Evolutionary conservation across 1,140 invertebrate genomes (phyloP), one percentile per base, ranked within the genome.

Genomic region (Gerris buenoi): DNA sequence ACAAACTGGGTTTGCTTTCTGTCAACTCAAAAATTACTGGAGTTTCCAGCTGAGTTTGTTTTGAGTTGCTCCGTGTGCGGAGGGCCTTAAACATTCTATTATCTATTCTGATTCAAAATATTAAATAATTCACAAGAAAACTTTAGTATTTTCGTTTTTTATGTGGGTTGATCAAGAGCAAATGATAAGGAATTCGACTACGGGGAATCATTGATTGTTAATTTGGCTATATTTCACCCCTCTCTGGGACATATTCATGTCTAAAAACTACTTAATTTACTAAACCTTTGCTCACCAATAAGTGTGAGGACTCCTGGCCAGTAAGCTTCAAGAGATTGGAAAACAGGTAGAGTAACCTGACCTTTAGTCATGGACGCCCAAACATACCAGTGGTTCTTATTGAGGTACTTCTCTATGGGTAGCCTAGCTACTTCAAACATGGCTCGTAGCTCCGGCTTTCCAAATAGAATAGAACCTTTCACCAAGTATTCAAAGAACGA

Each of bases 401-500:
- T 88, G 73, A 98, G 79, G 74, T 98, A 90, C 23, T 72, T 72
- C 73, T 91, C 88, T 58, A 98, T 95, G 0, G 90, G 82, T 46
- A 81, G 77, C 67, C 87, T 84, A 10, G 88, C 89, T 73, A 92
- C 90, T 71, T 88, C 82, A 72, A 98, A 98, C 83, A 97, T 93
- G 25, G 89, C 85, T 79, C 97, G 86, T 27, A 99, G 77, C 74
- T 94, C 86, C 1, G 96, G 94, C 68, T 88, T 83, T 74, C 89
- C 86, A 5, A 91, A 79, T 25, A 91, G 72, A 13, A 90, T 79
- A n/a, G 73, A 70, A 23, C 69, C 71, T 84, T 99, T 99, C 0
- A 96, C 95, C 65, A 99, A 81, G 79, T 99, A 99, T 79, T 99
- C 97, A 81, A 94, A 98, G 75, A 96, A 98, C 0, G 97, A 99